These are phyloP conservation scores for Spinus pinus DNA, from an alignment of 2,797 vertebrate genomes.

Conservation along the genomic window DNA sequence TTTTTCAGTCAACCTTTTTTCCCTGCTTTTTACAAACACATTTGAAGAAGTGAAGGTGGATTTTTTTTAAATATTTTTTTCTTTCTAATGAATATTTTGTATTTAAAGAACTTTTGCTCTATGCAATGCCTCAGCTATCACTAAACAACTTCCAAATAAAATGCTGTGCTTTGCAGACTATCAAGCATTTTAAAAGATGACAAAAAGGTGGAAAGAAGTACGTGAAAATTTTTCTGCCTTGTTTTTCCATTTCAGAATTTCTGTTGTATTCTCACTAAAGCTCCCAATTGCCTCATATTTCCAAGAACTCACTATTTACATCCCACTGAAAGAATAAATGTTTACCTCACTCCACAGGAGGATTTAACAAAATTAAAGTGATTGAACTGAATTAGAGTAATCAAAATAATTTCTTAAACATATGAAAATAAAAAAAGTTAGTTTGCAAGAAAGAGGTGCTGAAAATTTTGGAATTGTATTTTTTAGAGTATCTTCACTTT, in stretches of 20 bases:
- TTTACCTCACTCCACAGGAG: background rate
- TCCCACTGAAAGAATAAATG: background rate
- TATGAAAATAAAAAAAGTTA: background rate
- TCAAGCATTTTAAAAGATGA: background rate
- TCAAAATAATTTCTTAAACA: background rate
- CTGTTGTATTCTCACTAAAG: background rate
- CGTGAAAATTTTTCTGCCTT: background rate
- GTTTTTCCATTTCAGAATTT: background rate
- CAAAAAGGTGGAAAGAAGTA: background rate
- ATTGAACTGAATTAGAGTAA: background rate
- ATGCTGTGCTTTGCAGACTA: background rate
- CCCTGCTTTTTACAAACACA: background rate
- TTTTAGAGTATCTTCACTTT: background rate
- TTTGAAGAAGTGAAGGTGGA: background rate
- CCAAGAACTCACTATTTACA: background rate
- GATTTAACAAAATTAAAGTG: background rate
- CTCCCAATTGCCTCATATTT: background rate
- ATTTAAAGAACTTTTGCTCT: background rate
- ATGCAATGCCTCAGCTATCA: background rate
- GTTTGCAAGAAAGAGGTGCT: background rate
- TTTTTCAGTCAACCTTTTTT: background rate
- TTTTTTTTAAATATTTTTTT: background rate
- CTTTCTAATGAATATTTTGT: background rate
- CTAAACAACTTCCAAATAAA: background rate
- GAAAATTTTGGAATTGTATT: background rate